These are phyloP conservation scores for Aplodontia rufa DNA, from an alignment of 2,113 vertebrate genomes.

Conservation along the genomic window DNA sequence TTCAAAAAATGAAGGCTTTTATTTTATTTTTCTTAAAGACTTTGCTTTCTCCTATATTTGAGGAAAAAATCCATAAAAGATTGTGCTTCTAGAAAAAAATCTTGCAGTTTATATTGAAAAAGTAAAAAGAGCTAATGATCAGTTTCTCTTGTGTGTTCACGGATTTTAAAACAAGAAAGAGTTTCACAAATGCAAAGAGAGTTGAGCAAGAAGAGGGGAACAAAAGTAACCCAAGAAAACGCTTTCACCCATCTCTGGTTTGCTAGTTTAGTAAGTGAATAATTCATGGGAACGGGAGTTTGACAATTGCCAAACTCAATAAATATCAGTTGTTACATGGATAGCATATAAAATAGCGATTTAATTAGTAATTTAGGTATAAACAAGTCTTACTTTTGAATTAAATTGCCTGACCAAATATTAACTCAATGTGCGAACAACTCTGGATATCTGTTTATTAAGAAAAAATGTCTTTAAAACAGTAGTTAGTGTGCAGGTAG, in stretches of 20 bases:
- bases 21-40: neutral
- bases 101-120: neutral
- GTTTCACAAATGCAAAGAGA: slow-evolving; percentile 13
- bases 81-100: neutral
- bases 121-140: neutral
- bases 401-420: neutral
- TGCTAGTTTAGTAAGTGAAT: neutral
- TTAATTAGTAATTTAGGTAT: neutral
- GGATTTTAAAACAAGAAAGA: neutral
- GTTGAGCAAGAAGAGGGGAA: neutral
- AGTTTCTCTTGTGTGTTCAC: slow-evolving; percentile 34
- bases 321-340: neutral
- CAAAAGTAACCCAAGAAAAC: neutral
- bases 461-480: neutral
- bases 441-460: neutral
- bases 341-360: neutral
- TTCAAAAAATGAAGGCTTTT: neutral
- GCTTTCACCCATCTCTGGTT: neutral
- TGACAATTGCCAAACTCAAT: neutral
- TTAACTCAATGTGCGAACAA: neutral
- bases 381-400: neutral
- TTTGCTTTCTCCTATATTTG: neutral
- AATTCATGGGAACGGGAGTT: neutral
- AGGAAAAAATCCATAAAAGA: neutral
- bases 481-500: too few species aligned